These are phyloP conservation scores for Ennomos quercinarius DNA, from an alignment of 2,888 invertebrate species.

Conservation along the genomic window DNA sequence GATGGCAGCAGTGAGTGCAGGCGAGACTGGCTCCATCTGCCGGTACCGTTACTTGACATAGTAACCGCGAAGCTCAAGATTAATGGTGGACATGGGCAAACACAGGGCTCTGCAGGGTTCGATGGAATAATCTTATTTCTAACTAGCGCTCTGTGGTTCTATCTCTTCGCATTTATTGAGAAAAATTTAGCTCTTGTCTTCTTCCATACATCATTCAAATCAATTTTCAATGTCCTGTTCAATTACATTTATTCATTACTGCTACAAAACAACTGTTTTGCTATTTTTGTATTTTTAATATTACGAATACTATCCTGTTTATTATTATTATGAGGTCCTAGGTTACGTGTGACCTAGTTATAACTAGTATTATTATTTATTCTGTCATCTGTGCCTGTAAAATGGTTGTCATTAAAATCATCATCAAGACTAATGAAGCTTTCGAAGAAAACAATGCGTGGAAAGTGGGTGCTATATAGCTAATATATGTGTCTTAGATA, in stretches of 20 bases:
- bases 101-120: constrained; percentile 39
- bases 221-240: neutral
- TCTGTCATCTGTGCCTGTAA: too few species aligned
- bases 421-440: too few species aligned
- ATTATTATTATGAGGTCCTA: too few species aligned
- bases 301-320: too few species aligned
- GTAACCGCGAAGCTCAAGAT: constrained; percentile 78
- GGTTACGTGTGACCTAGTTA: too few species aligned
- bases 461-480: neutral
- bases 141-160: too few species aligned
- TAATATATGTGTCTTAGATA: neutral
- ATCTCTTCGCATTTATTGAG: too few species aligned
- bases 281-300: too few species aligned
- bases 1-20: constrained; percentile 60
- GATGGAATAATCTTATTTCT: constrained; percentile 2
- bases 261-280: too few species aligned
- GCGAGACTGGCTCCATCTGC: constrained; percentile 76
- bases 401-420: too few species aligned
- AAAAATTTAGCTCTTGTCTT: neutral
- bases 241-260: too few species aligned
- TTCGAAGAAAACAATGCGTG: neutral
- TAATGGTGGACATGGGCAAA: constrained; percentile 73
- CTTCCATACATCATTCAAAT: neutral
- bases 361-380: too few species aligned
- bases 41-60: constrained; percentile 78